Evolutionary conservation across 1,140 invertebrate genomes (phyloP).

Genomic region (Heliconius melpomene): DNA sequence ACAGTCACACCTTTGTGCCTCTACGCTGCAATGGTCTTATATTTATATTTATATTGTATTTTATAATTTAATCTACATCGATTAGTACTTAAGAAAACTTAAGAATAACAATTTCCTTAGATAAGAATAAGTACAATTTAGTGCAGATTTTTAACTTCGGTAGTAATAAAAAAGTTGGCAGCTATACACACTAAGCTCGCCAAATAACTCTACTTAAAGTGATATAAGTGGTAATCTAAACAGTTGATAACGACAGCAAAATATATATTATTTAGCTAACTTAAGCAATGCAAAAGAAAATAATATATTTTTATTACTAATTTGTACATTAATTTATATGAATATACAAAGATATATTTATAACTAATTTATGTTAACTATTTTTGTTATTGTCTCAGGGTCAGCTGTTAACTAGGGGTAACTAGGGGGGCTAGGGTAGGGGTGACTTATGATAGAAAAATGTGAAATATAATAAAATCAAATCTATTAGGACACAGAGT

Average conservation of each 20-base stretch:
- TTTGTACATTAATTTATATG: neutral
- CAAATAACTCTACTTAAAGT: slow-evolving; percentile 16
- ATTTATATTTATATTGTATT: no score
- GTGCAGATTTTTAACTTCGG: neutral
- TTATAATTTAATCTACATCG: no score
- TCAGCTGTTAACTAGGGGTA: neutral
- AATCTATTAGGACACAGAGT: slow-evolving; percentile 2
- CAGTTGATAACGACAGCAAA: neutral
- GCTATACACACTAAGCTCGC: neutral
- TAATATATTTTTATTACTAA: neutral
- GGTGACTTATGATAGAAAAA: neutral
- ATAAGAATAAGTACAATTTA: neutral
- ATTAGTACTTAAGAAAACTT: no score
- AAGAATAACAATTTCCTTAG: no score
- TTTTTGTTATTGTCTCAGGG: neutral
- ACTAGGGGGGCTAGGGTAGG: no score
- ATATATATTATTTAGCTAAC: neutral
- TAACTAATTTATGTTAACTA: neutral
- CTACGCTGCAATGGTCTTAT: no score
- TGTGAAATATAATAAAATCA: neutral
- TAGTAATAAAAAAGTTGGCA: neutral
- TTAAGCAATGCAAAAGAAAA: neutral
- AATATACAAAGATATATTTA: neutral
- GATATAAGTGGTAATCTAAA: slow-evolving; percentile 13
- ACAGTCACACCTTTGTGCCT: no score